Evolutionary conservation across 2,888 invertebrate species (phyloP).

Genomic region (Mesopsocus fuscifrons): DNA sequence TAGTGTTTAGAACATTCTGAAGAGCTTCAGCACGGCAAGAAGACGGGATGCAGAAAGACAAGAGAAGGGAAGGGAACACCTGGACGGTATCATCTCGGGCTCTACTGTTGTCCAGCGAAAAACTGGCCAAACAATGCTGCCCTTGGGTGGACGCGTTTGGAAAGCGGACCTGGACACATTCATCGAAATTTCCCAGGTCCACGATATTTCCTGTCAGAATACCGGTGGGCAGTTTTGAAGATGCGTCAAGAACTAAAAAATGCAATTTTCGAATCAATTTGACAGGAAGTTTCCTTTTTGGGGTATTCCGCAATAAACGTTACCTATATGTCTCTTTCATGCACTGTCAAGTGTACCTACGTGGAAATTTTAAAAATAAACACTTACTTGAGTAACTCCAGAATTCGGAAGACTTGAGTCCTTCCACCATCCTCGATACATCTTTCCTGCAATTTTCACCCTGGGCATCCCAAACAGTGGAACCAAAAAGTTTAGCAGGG

Average conservation of each 20-base stretch:
- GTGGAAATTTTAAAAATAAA: too few species aligned
- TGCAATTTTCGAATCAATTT: not conserved
- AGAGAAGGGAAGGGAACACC: constrained; percentile 19
- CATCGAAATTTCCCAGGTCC: constrained; percentile 28
- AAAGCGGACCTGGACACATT: constrained; percentile 21
- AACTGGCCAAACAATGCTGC: constrained; percentile 24
- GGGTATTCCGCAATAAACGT: too few species aligned
- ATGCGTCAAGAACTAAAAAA: constrained; percentile 29
- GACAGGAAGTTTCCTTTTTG: too few species aligned
- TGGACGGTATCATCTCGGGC: constrained; percentile 17
- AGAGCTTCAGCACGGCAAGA: constrained; percentile 24
- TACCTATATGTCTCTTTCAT: too few species aligned
- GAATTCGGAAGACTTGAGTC: too few species aligned
- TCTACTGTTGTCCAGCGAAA: too few species aligned
- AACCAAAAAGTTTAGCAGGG: too few species aligned
- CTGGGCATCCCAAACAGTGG: too few species aligned
- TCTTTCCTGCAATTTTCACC: too few species aligned
- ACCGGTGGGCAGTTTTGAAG: constrained; percentile 28
- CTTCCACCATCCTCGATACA: too few species aligned
- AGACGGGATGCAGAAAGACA: constrained; percentile 27
- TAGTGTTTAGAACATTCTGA: constrained; percentile 20
- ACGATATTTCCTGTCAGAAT: constrained; percentile 26
- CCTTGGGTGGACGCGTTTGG: constrained; percentile 14
- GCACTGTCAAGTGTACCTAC: too few species aligned
- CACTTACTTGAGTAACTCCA: too few species aligned